Evolutionary conservation across 2,888 invertebrate genomes (phyloP), one percentile per base, ranked within the genome.

Genomic region (Andrena marginata): DNA sequence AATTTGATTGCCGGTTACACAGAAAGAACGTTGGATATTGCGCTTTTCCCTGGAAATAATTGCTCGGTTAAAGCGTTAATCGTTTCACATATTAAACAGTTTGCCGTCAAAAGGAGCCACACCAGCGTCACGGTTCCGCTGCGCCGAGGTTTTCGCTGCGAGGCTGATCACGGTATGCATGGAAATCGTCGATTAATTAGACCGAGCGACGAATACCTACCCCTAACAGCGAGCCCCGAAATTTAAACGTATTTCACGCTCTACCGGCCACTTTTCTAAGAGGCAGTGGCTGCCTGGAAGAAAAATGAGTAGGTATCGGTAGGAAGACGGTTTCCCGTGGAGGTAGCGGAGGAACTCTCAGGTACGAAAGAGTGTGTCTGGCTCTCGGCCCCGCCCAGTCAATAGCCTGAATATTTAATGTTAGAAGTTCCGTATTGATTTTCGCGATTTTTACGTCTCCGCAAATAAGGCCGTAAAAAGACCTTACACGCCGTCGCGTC

Each of bases 401-500:
- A 91, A 92, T 93, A 92, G 92, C 89, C 91, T 93, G 93, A 94
- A 94, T 94, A 93, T 94, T 94, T 93, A 94, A 93, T 92, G 92
- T 91, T 92, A 92, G 92, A 92, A 93, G 93, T 93, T 92, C 91
- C 89, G 92, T 94, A 94, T 94, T 93, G 94, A 94, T 94, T 94
- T 94, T 94, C 93, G 90, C 92, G 90, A 94, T 93, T 94, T 94
- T 94, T 92, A 93, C 92, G 92, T 93, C 93, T 93, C 94, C 93
- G 92, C 93, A 93, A 93, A 93, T 93, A 93, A 93, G 93, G 93
- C 91, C 92, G 91, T 93, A 93, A 93, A 56, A 85, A 93, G 90
- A 89, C 91, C 89, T 89, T 81, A 83, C 83, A 77, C 65, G 56
- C 48, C 60, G 29, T 10, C 60, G 48, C 67, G 68, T 71, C 48